phyloP scores from a whole-genome alignment of 2,888 invertebrate species.

The Eilema depressum region DNA sequence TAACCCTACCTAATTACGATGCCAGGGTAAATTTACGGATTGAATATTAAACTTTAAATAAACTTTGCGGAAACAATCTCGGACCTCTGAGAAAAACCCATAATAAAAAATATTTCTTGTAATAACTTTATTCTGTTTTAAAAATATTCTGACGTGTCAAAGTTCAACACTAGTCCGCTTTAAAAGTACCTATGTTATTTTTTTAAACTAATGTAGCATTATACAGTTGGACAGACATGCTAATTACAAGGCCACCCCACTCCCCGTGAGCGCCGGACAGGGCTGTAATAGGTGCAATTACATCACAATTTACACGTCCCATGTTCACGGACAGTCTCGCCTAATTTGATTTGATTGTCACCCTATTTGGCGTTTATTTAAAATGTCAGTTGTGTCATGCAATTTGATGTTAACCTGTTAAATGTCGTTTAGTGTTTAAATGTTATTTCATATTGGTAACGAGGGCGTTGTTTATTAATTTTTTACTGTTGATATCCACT shows the following conservation, averaged over 20 bases:
- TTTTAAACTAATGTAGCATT: constrained; percentile 52
- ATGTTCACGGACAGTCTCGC: constrained; percentile 65
- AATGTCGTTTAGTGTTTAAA: constrained; percentile 1
- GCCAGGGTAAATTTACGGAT: no score
- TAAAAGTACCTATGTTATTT: constrained; percentile 42
- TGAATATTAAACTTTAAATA: no score
- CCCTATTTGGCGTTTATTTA: constrained; percentile 73
- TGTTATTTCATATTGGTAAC: not conserved
- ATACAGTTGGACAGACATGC: constrained; percentile 64
- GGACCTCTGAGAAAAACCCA: no score
- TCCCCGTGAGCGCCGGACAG: constrained; percentile 48
- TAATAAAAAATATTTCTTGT: no score
- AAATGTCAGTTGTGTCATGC: constrained; percentile 58
- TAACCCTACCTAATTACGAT: no score
- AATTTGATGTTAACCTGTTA: constrained; percentile 14
- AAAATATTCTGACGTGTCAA: constrained; percentile 42
- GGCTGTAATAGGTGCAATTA: constrained; percentile 73
- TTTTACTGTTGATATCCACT: not conserved
- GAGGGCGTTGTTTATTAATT: not conserved
- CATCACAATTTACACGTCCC: constrained; percentile 72
- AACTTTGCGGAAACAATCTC: no score
- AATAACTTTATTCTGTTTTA: no score
- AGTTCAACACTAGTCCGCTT: constrained; percentile 50
- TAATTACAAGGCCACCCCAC: constrained; percentile 61
- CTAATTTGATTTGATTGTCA: constrained; percentile 81